Conservation (phyloP, 2,888 invertebrate genomes). For the Rhopalosiphum nymphaeae region DNA sequence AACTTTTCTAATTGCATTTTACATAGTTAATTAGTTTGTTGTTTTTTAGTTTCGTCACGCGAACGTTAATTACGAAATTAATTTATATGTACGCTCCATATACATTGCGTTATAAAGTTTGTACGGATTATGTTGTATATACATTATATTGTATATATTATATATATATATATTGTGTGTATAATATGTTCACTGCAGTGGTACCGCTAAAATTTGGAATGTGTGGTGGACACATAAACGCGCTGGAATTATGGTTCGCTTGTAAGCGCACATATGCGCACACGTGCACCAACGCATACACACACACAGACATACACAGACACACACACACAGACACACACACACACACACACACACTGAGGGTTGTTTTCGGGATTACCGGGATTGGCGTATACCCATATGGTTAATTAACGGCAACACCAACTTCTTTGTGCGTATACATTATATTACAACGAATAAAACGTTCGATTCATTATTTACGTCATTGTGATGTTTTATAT, state of each 20-base stretch:
- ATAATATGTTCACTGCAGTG: neutral
- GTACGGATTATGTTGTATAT: conserved; percentile 14
- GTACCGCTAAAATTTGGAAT: neutral
- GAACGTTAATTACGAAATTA: conserved; percentile 58
- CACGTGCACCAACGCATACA: neutral
- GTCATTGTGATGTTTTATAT: neutral
- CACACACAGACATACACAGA: too few relatives aligned
- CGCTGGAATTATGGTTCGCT: conserved; percentile 26
- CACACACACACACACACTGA: neutral
- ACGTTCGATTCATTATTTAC: conserved; percentile 29
- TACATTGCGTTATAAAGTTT: conserved; percentile 6
- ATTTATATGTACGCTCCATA: conserved; percentile 14
- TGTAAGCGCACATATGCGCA: neutral
- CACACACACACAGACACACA: neutral
- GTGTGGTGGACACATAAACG: conserved; percentile 1
- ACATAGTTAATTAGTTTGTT: conserved; percentile 52
- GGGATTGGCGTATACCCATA: neutral
- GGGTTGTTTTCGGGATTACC: conserved; percentile 53
- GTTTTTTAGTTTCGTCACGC: conserved; percentile 55
- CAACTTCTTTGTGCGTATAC: neutral
- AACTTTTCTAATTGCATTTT: conserved; percentile 55
- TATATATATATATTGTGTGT: neutral
- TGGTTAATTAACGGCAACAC: conserved; percentile 56
- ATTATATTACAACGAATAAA: conserved; percentile 17
- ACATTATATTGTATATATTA: neutral